Base-by-base conservation (phyloP, 2,797 vertebrate genomes). In the Xiphophorus birchmanni region DNA sequence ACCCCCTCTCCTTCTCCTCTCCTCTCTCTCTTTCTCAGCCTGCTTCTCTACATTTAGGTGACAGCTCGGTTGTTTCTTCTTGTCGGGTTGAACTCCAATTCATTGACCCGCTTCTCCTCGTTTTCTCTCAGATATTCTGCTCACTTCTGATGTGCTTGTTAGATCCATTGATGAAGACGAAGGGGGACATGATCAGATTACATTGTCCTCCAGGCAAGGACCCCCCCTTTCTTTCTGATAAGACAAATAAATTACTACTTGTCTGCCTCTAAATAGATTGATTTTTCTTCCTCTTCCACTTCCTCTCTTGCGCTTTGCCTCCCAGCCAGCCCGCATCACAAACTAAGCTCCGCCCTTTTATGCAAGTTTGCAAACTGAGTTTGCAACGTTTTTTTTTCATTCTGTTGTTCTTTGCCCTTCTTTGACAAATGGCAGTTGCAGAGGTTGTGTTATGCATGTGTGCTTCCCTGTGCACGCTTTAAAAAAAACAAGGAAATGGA, bases 321-420 rank as follows among this genome's bases (percentile, higher is more conserved):
- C 91, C 40, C 60, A 92, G 95, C 95, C 95, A 94, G 89, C 84
- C 90, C 94, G 95, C 95, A 95, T 91, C 88, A 90, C 88, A 87
- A 86, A 88, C 90, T 93, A 95, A 94, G 96, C 96, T 95, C 97
- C 96, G 93, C 97, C 97, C 96, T 94, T 91, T 93, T 95, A 87
- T 94, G 95, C 95, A 97, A 98, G 96, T 98, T 97, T 97, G 97
- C 96, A 97, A 96, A 96, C 96, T 96, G 96, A 97, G 96, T 95
- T 93, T 94, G 95, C 95, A 95, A 90, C 90, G 84, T 87, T 35
- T 80, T 82, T 58, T 79, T 90, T 82, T 42, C 12, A 44, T 8
- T 73, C 65, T 87, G 47, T 45, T 72, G 47, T 74, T 77, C 73
- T 80, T 87, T 87, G 56, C 74, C 77, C 73, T 89, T 87, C 67